Base-by-base conservation (phyloP, 2,888 invertebrate species). In the Sarcophaga variegata region DNA sequence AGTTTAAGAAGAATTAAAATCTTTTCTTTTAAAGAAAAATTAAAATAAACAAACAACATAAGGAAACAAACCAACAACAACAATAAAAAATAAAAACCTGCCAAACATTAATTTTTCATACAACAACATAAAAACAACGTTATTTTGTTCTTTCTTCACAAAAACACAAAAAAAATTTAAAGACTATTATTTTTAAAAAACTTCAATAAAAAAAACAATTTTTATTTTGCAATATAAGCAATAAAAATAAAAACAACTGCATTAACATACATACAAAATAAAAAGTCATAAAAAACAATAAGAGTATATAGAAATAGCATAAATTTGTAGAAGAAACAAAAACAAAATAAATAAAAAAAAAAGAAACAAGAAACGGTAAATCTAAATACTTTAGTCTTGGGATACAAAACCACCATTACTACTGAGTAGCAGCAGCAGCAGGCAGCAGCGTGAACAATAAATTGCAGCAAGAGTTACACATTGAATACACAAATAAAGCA, bases 21-120 rank as follows among this genome's bases (percentile, higher is more conserved):
- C 37, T 37, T 37, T 37, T 37, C 37, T 37, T 37, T 37, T 37
- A 37, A 37, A 37, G 37, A 37, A 27, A 27, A 27, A 27, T 27
- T 27, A 27, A 27, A 37, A 37, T 6, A 37, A 63, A 6, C 10
- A 78, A 63, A 45, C 25, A 72, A 72, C 54, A 67, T 45, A 17
- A 64, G 14, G 12, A 76, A 67, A 75, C 67, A 49, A 74, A 81
- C 66, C n/a, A 81, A 82, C 14, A 75, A 84, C 27, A 79, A 80
- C 64, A 37, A 37, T 10, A 37, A 37, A 10, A 54, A 14, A 54
- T 49, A 54, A 54, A 54, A 81, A 82, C 81, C 87, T 84, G 84
- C 84, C 87, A 87, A 87, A 84, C 81, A 79, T 83, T 75, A 77
- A 77, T 47, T 83, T 27, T 37, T 81, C 70, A 81, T 81, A 59